Percentiles rank a stretch among this genome's conserved stretches.
phyloP scores from a whole-genome alignment of 2,113 vertebrate species.

The Solea senegalensis region DNA sequence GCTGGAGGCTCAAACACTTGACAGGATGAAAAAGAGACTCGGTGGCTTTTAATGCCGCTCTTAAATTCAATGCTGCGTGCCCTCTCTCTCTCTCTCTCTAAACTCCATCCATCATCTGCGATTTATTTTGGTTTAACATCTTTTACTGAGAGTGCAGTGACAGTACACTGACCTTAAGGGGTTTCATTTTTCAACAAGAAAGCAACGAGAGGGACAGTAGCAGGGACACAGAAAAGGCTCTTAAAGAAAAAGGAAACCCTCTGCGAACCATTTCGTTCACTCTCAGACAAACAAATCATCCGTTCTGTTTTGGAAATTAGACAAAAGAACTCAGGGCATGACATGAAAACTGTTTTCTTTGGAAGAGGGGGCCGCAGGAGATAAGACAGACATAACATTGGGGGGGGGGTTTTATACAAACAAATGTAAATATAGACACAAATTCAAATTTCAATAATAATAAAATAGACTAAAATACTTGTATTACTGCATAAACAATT shows the following conservation, averaged over 20 bases:
- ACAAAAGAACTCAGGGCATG: slow-evolving; percentile 12
- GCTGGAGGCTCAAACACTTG: slow-evolving; percentile 46
- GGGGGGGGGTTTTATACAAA: too few species aligned
- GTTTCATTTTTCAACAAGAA: slow-evolving; percentile 20
- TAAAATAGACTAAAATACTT: too few species aligned
- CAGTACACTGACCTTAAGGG: slow-evolving; percentile 29
- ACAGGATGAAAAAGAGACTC: slow-evolving; percentile 40
- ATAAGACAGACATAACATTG: slow-evolving; percentile 27
- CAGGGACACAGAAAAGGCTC: slow-evolving; percentile 19
- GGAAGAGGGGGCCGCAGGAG: slow-evolving; percentile 25
- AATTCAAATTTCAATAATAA: too few species aligned
- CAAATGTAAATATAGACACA: too few species aligned
- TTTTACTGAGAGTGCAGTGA: slow-evolving; percentile 25
- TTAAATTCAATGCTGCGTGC: slow-evolving; percentile 24
- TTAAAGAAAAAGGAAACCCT: slow-evolving; percentile 35
- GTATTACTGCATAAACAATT: too few species aligned
- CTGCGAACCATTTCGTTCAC: slow-evolving; percentile 1
- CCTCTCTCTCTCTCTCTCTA: background rate
- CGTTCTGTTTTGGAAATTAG: slow-evolving; percentile 28
- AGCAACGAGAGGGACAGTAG: slow-evolving; percentile 10
- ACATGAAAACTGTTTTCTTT: slow-evolving; percentile 42
- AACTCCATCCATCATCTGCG: slow-evolving; percentile 35
- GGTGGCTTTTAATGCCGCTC: slow-evolving; percentile 28
- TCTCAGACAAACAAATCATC: slow-evolving; percentile 41
- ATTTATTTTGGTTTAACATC: slow-evolving; percentile 13